Base-by-base conservation (phyloP, 2,888 invertebrate species). In the Lissonota sp. region DNA sequence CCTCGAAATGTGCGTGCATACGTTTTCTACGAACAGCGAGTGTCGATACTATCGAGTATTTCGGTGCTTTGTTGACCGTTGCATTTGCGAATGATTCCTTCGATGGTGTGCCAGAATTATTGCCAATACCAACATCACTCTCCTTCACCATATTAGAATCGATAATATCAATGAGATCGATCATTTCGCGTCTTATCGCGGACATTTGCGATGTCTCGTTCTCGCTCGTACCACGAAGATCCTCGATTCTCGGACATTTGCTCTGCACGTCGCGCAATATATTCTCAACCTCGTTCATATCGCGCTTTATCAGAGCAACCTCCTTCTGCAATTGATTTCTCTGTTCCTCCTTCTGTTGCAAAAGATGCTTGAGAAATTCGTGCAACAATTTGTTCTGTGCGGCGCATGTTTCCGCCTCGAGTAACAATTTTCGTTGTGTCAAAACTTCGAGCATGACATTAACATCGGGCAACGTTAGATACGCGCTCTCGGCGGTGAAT, bases 1-100 rank as follows among this genome's bases (percentile, higher is more conserved):
- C 98, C 80, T 97, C 97, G 92, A 98, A 98, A 93, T 98, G 97
- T 5, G 96, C 95, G 87, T 96, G 95, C 94, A 98, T 96, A 12
- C 97, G 93, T 77, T 96, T 94, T 89, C 97, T 94, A 39, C 97
- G 93, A 26, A 95, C 93, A 0, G 96, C 95, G 40, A 97, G 92
- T 0, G 95, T 94, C 0, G 93, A 92, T 5, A 87, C 86, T 2
- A 82, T 83, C 0, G 84, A 82, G 42, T 85, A 84, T 8, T 90
- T 90, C 8, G 77, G 85, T 57, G 85, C 86, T 57, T 88, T 90
- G 26, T 87, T 86, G 0, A 46, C 26, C 26, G 26, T 40, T 0
- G 72, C 79, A 3, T 79, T 80, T 4, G 83, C 84, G 12, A 64
- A 88, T 26, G 86, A 85, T 8, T 84, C 89, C 14, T 88, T 85